Evolutionary conservation across 2,888 invertebrate genomes (phyloP).

Genomic region (Synanthedon formicaeformis): DNA sequence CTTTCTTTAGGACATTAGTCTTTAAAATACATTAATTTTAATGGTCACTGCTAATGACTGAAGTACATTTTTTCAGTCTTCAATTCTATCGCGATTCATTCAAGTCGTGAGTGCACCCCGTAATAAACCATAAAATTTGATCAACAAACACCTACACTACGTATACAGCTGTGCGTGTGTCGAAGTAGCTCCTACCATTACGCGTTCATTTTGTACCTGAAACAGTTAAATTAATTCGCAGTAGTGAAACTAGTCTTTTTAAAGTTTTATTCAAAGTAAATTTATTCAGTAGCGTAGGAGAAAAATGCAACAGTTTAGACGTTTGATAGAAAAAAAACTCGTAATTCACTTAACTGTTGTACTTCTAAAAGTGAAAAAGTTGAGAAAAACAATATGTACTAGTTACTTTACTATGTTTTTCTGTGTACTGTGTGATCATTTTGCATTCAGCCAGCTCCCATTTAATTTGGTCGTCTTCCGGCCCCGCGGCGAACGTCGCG

Average conservation of each 20-base stretch:
- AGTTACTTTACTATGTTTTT: not conserved
- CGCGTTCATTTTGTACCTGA: constrained; percentile 41
- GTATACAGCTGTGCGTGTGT: constrained; percentile 6
- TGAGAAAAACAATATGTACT: too few species aligned
- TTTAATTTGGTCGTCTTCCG: constrained; percentile 48
- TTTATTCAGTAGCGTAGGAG: too few species aligned
- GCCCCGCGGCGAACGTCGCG: constrained; percentile 33
- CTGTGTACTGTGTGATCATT: constrained; percentile 14
- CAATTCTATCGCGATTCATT: too few species aligned
- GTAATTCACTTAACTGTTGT: too few species aligned
- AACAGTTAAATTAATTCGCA: not conserved
- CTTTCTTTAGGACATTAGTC: too few species aligned
- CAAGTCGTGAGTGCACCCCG: not conserved
- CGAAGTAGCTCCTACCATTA: constrained; percentile 33
- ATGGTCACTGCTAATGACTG: too few species aligned
- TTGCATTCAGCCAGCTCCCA: constrained; percentile 34
- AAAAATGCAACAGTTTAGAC: too few species aligned
- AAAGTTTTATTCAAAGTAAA: too few species aligned
- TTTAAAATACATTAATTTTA: too few species aligned
- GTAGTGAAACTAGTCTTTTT: not conserved
- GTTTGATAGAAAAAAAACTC: too few species aligned
- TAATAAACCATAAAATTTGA: not conserved
- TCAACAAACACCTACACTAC: not conserved
- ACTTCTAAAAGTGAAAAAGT: too few species aligned
- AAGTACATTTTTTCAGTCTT: too few species aligned